Percentiles rank a stretch among this genome's conserved stretches.
These are phyloP conservation scores for Helostoma temminkii DNA, from an alignment of 2,797 vertebrate species.

Conservation along the genomic window DNA sequence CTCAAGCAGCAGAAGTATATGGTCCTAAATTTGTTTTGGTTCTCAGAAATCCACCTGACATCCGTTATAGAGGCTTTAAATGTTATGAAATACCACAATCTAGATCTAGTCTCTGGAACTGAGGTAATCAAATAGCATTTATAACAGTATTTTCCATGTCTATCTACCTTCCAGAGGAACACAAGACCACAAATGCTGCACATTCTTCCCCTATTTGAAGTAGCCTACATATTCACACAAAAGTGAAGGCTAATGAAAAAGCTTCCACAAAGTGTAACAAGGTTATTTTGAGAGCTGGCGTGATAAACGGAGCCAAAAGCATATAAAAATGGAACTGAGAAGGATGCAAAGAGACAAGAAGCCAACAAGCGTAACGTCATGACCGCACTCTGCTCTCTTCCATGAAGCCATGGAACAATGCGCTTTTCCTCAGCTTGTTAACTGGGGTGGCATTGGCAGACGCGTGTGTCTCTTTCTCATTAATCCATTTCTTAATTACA, in stretches of 20 bases:
- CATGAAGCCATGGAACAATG: conserved; percentile 34
- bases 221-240: conserved; percentile 24
- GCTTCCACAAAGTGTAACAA: conserved; percentile 8
- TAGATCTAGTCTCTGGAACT: not conserved
- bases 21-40: too few relatives aligned
- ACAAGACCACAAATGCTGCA: not conserved
- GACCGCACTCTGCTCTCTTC: conserved; percentile 31
- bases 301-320: conserved; percentile 24
- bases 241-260: conserved; percentile 46
- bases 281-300: conserved; percentile 33
- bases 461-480: conserved; percentile 63
- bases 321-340: not conserved
- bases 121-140: not conserved
- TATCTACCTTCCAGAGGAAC: not conserved
- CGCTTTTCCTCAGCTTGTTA: conserved; percentile 60
- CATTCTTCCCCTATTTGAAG: conserved; percentile 25
- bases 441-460: conserved; percentile 52
- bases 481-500: conserved; percentile 75
- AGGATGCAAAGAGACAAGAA: conserved; percentile 44
- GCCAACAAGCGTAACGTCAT: conserved; percentile 26
- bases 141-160: too few relatives aligned
- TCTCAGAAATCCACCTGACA: too few relatives aligned
- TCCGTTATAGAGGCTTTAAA: too few relatives aligned
- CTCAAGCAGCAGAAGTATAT: too few relatives aligned
- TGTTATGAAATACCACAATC: too few relatives aligned